Conservation (phyloP, 2,113 vertebrate genomes). For the Clinocottus analis region DNA sequence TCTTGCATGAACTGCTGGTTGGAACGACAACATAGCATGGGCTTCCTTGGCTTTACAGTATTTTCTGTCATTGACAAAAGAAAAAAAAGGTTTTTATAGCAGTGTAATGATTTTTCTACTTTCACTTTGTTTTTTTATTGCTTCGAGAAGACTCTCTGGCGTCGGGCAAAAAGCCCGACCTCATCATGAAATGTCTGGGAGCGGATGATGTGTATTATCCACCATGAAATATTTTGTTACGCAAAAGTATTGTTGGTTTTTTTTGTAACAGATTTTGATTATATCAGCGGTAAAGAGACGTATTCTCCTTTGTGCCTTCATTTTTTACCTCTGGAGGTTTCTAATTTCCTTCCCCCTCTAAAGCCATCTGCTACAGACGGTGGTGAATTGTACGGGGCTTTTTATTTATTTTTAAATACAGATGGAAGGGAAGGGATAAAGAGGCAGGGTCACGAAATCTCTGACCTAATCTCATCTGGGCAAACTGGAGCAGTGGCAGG, state of each 20-base stretch:
- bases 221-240: not conserved
- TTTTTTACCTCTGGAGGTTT: conserved; percentile 5
- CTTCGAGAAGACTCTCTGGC: not conserved
- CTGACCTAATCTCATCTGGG: conserved; percentile 71
- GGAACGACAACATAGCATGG: not conserved
- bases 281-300: not conserved
- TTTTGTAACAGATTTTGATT: not conserved
- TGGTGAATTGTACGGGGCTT: conserved; percentile 35
- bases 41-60: not conserved
- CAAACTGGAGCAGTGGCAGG: conserved; percentile 64
- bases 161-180: too few relatives aligned
- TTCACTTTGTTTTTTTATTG: not conserved
- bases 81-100: too few relatives aligned
- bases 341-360: conserved; percentile 20
- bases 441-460: conserved; percentile 69
- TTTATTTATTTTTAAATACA: conserved; percentile 57
- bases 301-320: not conserved
- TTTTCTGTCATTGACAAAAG: not conserved
- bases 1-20: not conserved
- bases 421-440: conserved; percentile 70
- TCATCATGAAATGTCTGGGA: not conserved
- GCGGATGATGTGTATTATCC: not conserved
- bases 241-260: fast-evolving
- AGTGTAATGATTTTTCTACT: not conserved
- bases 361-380: conserved; percentile 70